A percentile compares a stretch with the other conserved stretches of the same genome.
phyloP scores from a whole-genome alignment of 2,797 vertebrate genomes.

The Schizopygopsis malacanthus region DNA sequence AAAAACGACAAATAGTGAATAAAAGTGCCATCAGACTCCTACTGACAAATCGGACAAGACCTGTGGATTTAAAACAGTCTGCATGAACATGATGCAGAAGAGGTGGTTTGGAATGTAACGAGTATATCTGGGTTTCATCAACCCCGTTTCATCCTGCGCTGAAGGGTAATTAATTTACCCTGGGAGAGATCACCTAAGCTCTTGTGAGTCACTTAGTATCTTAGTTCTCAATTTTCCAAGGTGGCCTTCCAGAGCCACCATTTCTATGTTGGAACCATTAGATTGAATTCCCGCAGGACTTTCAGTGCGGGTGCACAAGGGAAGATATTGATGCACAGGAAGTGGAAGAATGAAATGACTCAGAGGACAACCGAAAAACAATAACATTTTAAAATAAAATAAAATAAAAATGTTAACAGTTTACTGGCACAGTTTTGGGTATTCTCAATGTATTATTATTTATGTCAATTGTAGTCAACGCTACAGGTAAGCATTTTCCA shows the following conservation, averaged over 20 bases:
- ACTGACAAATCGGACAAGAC: constrained; percentile 70
- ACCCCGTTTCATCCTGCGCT: constrained; percentile 32
- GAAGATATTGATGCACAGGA: background rate
- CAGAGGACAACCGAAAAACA: background rate
- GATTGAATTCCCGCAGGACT: background rate
- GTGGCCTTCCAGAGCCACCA: background rate
- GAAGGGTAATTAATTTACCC: constrained; percentile 24
- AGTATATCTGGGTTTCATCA: constrained; percentile 57
- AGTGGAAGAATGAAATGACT: background rate
- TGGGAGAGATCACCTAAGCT: constrained; percentile 16
- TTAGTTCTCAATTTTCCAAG: background rate
- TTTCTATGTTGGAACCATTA: background rate
- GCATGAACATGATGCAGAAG: constrained; percentile 59
- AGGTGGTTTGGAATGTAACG: constrained; percentile 49
- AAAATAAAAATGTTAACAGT: background rate
- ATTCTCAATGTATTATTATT: background rate
- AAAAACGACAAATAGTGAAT: constrained; percentile 78
- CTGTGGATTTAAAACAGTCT: constrained; percentile 54
- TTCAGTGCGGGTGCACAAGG: background rate
- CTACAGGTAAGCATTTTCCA: background rate
- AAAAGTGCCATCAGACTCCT: constrained; percentile 72
- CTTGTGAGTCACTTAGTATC: background rate
- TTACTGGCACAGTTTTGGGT: background rate
- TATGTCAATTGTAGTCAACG: no score
- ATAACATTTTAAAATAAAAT: background rate